Evolutionary conservation across 2,888 invertebrate genomes (phyloP), one percentile per base, ranked within the genome.

Genomic region (Melolontha melolontha): DNA sequence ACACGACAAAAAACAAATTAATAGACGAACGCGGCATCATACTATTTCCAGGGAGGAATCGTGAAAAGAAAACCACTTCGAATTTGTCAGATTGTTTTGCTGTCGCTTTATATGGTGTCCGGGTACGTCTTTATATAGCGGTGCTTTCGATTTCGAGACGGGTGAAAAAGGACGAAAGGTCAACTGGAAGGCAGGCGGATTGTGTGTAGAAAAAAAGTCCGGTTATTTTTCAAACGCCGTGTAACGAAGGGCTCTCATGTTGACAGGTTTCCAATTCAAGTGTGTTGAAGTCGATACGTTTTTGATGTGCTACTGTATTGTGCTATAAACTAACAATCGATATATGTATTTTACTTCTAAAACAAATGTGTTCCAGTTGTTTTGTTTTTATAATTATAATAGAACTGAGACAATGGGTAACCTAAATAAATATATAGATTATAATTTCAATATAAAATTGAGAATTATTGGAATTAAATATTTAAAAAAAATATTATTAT

Each of bases 201-300:
- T 44, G 12, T 44, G 6, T 27, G 6, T n/a, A n/a, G n/a, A 14
- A 44, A 42, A 62, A 44, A 62, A 47, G 11, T 12, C 34, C 34
- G 16, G 34, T 47, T 49, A 49, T 47, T 62, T 34, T 47, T 62
- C 59, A 47, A 47, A 62, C 29, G 4, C 34, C 10, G 59, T 34
- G 27, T 29, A 16, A 17, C 34, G 39, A n/a, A 47, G 34, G 47
- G 34, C 16, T 34, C 47, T 59, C 34, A 1, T 47, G 10, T 27
- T 16, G 59, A 47, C 59, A 62, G 59, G 59, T 47, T 62, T 62
- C 59, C 59, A 62, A 62, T 62, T 62, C 55, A 40, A 55, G 55
- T 55, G 55, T 40, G 55, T 55, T 16, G 54, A 39, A 34, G 54
- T 54, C 54, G 39, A 39, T 54, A 39, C 54, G 54, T 49, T 49